phyloP scores from a whole-genome alignment of 1,140 invertebrate genomes.

The Sycobia sp. region DNA sequence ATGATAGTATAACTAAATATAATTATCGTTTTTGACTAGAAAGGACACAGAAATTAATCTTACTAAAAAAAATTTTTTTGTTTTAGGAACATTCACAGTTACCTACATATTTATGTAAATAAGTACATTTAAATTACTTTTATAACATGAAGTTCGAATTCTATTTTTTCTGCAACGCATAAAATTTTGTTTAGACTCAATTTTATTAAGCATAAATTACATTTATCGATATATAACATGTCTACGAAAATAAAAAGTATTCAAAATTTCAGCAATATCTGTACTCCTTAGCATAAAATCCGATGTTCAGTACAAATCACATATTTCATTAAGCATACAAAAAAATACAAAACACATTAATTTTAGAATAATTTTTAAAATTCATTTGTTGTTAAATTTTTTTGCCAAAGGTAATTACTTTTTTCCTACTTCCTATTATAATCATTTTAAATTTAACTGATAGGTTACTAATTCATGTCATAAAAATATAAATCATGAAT shows the following conservation, averaged over 20 bases:
- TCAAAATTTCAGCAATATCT: constrained; percentile 16
- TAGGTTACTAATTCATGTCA: constrained; percentile 6
- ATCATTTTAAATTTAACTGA: constrained; percentile 14
- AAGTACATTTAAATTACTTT: constrained; percentile 12
- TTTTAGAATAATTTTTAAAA: constrained; percentile 20
- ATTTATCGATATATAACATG: constrained; percentile 22
- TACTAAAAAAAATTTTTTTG: no score
- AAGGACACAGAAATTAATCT: no score
- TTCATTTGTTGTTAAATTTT: constrained; percentile 3
- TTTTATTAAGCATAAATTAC: constrained; percentile 29
- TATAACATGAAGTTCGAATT: not conserved
- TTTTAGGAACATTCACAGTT: no score
- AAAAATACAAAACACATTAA: constrained; percentile 28
- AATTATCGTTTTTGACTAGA: no score
- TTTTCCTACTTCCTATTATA: not conserved
- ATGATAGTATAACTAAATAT: no score
- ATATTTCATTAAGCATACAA: constrained; percentile 23
- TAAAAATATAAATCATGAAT: constrained; percentile 15
- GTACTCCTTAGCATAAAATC: constrained; percentile 12
- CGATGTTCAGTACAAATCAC: constrained; percentile 15
- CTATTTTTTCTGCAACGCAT: constrained; percentile 1
- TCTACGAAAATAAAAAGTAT: constrained; percentile 29
- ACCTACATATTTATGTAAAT: no score
- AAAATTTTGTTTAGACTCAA: constrained; percentile 14
- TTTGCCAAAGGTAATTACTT: constrained; percentile 9